A percentile compares a stretch with the other conserved stretches of the same genome.
These are phyloP conservation scores for Paedocypris micromegethes DNA, from an alignment of 2,797 vertebrate species.

Conservation along the genomic window DNA sequence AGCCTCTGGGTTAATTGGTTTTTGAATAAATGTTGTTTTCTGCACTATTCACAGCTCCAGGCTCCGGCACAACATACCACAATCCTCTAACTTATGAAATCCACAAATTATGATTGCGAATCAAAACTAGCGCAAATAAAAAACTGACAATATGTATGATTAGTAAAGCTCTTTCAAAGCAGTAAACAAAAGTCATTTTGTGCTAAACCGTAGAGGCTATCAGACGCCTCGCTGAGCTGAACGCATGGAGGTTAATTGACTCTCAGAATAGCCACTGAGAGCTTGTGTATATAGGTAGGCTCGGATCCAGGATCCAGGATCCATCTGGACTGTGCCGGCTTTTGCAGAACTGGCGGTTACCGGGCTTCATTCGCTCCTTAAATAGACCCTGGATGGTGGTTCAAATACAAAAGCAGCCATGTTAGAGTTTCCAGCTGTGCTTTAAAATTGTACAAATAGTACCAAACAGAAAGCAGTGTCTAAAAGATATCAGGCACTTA, in stretches of 20 bases:
- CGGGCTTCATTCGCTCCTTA: conserved; percentile 26
- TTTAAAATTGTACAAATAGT: conserved; percentile 5
- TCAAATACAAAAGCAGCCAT: conserved; percentile 8
- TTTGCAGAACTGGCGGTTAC: conserved; percentile 17
- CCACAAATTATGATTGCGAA: background rate
- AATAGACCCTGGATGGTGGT: conserved; percentile 24
- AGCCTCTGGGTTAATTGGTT: too few species aligned
- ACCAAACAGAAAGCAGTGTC: background rate
- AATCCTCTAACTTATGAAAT: too few species aligned
- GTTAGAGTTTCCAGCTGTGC: conserved; percentile 18
- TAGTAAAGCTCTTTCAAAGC: conserved; percentile 2
- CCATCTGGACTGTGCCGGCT: conserved; percentile 23
- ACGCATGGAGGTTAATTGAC: conserved; percentile 41
- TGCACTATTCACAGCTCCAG: too few species aligned
- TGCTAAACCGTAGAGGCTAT: conserved; percentile 28
- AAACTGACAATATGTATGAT: background rate
- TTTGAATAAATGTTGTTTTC: too few species aligned
- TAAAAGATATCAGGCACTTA: conserved; percentile 10
- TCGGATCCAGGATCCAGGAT: conserved; percentile 25
- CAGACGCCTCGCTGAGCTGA: conserved; percentile 19
- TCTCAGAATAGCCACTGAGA: conserved; percentile 36
- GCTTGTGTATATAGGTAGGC: conserved; percentile 30
- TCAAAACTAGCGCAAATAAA: background rate
- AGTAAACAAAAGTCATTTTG: conserved; percentile 32
- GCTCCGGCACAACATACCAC: too few species aligned